Conservation (phyloP, 92 coral and sea anemone genomes). For the Porites lobata region DNA sequence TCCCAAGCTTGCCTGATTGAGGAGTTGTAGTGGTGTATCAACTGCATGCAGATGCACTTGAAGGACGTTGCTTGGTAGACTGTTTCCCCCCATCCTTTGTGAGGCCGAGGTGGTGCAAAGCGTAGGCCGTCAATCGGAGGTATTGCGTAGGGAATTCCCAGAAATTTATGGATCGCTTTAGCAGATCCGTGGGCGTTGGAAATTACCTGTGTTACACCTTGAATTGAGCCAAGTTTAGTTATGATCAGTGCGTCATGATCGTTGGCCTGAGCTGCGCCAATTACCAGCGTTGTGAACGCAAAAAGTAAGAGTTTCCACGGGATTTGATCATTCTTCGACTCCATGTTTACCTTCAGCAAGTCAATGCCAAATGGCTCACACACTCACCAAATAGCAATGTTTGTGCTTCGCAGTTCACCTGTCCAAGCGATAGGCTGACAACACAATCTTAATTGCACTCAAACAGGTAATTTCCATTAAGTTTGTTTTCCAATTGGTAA, state of each 20-base stretch:
- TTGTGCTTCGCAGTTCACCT: constrained; percentile 18
- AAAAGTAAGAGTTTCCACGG: constrained; percentile 1
- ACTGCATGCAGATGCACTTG: constrained; percentile 73
- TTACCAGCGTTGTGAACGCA: not conserved
- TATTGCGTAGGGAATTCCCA: constrained; percentile 78
- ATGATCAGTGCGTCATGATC: constrained; percentile 19
- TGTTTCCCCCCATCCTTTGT: constrained; percentile 57
- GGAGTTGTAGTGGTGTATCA: constrained; percentile 13
- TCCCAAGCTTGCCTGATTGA: constrained; percentile 77
- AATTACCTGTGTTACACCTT: constrained; percentile 59
- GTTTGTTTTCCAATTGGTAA: constrained; percentile 30
- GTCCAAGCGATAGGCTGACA: constrained; percentile 21
- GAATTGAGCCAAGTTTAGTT: constrained; percentile 65
- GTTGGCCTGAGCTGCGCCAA: constrained; percentile 9
- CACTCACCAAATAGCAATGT: constrained; percentile 15
- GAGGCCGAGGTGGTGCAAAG: constrained; percentile 70
- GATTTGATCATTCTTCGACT: not conserved
- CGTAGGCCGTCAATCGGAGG: constrained; percentile 65
- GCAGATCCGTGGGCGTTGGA: constrained; percentile 59
- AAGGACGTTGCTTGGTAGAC: constrained; percentile 64
- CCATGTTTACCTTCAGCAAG: constrained; percentile 21
- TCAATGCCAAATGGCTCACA: constrained; percentile 11
- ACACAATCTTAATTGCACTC: constrained; percentile 24
- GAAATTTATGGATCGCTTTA: constrained; percentile 64
- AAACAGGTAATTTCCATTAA: constrained; percentile 40